Base-by-base conservation (phyloP, 2,888 invertebrate species). In the Macrophya annulata region DNA sequence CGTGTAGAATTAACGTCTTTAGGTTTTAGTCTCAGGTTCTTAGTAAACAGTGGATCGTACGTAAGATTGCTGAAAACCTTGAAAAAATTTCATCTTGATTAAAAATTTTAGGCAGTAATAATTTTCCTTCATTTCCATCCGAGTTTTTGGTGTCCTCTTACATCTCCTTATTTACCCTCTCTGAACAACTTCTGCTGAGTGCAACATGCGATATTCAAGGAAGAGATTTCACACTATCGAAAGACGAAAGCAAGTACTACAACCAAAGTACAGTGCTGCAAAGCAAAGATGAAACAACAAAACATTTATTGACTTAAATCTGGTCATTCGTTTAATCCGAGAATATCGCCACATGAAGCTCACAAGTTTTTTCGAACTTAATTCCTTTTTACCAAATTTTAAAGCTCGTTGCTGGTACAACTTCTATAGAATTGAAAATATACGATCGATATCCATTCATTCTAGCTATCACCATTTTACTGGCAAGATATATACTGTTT, bases 161-260 rank as follows among this genome's bases (percentile, higher is more conserved):
- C 68, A 31, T 37, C 68, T 37, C 37, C 37, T 68, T 68, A 68
- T 68, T 68, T 17, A 68, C 68, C 37, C 68, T 37, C 37, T 68
- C 37, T 37, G 17, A 68, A 37, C 15, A 68, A 68, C 68, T 17
- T 17, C 37, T 37, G 68, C 15, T 68, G 37, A 68, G 31, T 37
- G 68, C 68, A 68, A 25, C 68, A 37, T 15, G 37, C 37, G 17
- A 68, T n/a, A n/a, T 68, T 37, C 68, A 68, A 68, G 37, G 5
- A 68, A 68, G 37, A 37, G 68, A 68, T 68, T 17, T 68, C 37
- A 68, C 31, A 31, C 17, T 15, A 68, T 17, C 15, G 37, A 31
- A 68, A 68, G 68, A 15, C 68, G 37, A 68, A 68, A 68, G 37
- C 68, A 37, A 68, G 68, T 68, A 68, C 68, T 68, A 68, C 68